Evolutionary conservation across 2,797 vertebrate species (phyloP).

Genomic region (Cercopithecus petaurista): DNA sequence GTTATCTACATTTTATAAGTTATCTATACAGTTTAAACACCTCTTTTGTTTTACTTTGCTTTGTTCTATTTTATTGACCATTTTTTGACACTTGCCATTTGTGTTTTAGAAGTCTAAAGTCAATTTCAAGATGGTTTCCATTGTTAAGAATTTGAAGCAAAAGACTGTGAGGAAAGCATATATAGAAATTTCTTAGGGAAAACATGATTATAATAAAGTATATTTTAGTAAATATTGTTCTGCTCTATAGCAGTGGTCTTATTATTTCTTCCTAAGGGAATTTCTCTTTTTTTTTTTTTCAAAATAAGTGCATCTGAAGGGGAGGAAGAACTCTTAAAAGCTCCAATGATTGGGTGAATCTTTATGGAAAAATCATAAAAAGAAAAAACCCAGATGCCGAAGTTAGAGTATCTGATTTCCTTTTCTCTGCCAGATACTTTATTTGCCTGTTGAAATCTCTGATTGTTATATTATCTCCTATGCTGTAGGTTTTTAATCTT

Average conservation of each 20-base stretch:
- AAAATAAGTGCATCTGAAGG: slow-evolving; percentile 27
- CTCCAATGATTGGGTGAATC: not conserved
- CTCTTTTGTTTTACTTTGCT: slow-evolving; percentile 27
- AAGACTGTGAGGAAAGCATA: slow-evolving; percentile 19
- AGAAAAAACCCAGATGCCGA: not conserved
- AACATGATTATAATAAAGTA: not conserved
- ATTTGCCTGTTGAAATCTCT: slow-evolving; percentile 38
- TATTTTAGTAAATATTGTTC: slow-evolving; percentile 43
- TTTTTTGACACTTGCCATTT: not conserved
- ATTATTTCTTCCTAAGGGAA: not conserved
- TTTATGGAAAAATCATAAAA: not conserved
- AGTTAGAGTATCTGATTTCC: slow-evolving; percentile 15
- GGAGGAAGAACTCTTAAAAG: not conserved
- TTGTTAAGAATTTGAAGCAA: slow-evolving; percentile 49
- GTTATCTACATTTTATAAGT: not conserved
- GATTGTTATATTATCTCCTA: not conserved
- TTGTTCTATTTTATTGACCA: not conserved
- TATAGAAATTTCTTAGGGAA: slow-evolving; percentile 1
- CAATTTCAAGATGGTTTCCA: slow-evolving; percentile 24
- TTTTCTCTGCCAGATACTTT: slow-evolving; percentile 5
- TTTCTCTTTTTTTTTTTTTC: slow-evolving; percentile 44
- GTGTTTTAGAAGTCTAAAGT: slow-evolving; percentile 45
- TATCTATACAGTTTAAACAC: not conserved
- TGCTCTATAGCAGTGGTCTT: not conserved
- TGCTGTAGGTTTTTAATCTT: slow-evolving; percentile 41